Base-by-base conservation (phyloP, 2,888 invertebrate species). In the Vesta saturnalis region DNA sequence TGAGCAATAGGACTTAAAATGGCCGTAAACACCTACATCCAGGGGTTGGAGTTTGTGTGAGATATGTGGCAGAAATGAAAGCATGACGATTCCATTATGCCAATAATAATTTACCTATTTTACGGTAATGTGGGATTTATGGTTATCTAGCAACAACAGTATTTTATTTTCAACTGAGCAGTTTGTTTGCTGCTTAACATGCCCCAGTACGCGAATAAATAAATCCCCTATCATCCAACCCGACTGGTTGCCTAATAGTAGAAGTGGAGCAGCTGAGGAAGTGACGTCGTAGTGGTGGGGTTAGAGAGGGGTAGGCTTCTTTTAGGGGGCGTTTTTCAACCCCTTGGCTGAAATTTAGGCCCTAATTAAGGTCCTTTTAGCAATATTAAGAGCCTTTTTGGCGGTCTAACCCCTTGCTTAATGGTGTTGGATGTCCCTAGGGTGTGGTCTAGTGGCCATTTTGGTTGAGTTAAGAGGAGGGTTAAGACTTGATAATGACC, bases 31-130 rank as follows among this genome's bases (percentile, higher is more conserved):
- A 35, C 60, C 70, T 57, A 72, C 70, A 47, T n/a, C n/a, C 73
- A 74, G 14, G 8, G 10, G 21, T n/a, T 55, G 79, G 14, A 80
- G 61, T 63, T 74, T 74, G 69, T 81, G 79, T 43, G 73, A 71
- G 64, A 76, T 77, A 58, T 81, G 79, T 8, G 79, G 30, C 30
- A 79, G 78, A 63, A 82, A 77, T 5, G 79, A 76, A 16, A 81
- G 60, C 63, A 79, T 57, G 18, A 78, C 66, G 49, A 83, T 74
- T 6, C 80, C 79, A 72, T 79, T 76, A 54, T 77, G n/a, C 77
- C 69, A 75, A 76, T 75, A 75, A 75, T 73, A 72, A 66, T 76
- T 57, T 39, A 82, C 68, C 60, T 73, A 72, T 49, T 72, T 72
- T 19, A 79, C 62, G 10, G 74, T 70, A 21, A 76, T 61, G 64